These are phyloP conservation scores for Melanotaenia trifasciata DNA, from an alignment of 2,797 vertebrate genomes.

Conservation along the genomic window DNA sequence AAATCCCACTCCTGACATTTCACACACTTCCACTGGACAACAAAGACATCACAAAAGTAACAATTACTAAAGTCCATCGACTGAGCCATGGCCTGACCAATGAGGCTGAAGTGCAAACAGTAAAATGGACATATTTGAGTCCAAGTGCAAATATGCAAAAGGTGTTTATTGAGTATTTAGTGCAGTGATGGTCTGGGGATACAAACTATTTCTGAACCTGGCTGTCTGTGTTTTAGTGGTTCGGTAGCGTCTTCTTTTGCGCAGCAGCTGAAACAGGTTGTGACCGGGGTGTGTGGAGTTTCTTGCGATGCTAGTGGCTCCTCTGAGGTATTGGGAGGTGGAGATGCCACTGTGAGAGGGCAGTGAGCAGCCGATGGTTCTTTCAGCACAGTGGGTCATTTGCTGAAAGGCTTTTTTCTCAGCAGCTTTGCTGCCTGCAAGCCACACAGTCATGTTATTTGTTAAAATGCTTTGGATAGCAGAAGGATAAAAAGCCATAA, in stretches of 20 bases:
- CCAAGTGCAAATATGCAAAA: not conserved
- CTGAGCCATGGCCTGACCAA: too few species aligned
- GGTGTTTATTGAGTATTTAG: not conserved
- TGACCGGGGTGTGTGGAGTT: not conserved
- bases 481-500: not conserved
- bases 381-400: not conserved
- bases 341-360: not conserved
- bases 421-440: not conserved
- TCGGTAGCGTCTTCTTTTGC: not conserved
- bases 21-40: too few species aligned
- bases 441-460: not conserved
- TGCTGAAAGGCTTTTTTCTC: not conserved
- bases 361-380: accelerated
- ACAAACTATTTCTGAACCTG: not conserved
- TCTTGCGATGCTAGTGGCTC: not conserved
- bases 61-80: too few species aligned
- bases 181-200: not conserved
- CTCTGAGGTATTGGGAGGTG: not conserved
- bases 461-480: not conserved
- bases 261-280: not conserved
- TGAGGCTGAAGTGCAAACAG: not conserved
- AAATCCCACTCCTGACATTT: too few species aligned
- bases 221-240: not conserved
- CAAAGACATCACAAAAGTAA: too few species aligned
- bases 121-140: not conserved